Base-by-base conservation (phyloP, 2,797 vertebrate species). In the Nyctalus aviator region DNA sequence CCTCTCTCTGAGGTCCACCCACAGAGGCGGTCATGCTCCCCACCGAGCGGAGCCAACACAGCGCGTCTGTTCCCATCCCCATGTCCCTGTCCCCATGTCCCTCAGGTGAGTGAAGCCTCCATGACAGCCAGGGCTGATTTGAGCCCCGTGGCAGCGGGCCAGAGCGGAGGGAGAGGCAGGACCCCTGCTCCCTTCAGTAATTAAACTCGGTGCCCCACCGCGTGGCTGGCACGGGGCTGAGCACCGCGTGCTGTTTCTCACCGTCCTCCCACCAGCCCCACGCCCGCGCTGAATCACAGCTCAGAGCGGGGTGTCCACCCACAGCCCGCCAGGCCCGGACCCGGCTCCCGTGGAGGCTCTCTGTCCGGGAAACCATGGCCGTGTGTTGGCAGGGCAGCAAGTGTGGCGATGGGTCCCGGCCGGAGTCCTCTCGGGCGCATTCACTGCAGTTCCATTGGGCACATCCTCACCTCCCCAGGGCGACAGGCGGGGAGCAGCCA, bases 401-500 rank as follows among this genome's bases (percentile, higher is more conserved):
- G 5, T 44, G 37, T 6, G 37, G 37, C 37, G 23, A 20, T 2
- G 12, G 21, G 30, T 15, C 25, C 75, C 35, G 0, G 12, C 3
- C 21, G 0, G 12, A 35, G 8, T 3, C 53, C 41, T 12, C 37
- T 66, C 0, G 2, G 46, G 57, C 30, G 8, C 37, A 21, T 14
- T 27, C 37, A 8, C 3, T 17, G 14, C 5, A 1, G 20, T 21
- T 30, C 35, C 50, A 9, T 18, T 21, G 23, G 2, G 84, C 35
- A 25, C 5, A 2, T 10, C 7, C 18, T 44, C 37, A 6, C 23
- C 15, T 2, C 14, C n/a, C 44, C 0, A 0, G n/a, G 20, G 15
- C 9, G 15, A 6, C 1, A 32, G 6, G 18, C 32, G 48, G 30
- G 0, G 0, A 11, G 3, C 3, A 2, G 6, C 1, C 12, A 23